Conservation (phyloP, 2,797 vertebrate species). For the Valencia hispanica region DNA sequence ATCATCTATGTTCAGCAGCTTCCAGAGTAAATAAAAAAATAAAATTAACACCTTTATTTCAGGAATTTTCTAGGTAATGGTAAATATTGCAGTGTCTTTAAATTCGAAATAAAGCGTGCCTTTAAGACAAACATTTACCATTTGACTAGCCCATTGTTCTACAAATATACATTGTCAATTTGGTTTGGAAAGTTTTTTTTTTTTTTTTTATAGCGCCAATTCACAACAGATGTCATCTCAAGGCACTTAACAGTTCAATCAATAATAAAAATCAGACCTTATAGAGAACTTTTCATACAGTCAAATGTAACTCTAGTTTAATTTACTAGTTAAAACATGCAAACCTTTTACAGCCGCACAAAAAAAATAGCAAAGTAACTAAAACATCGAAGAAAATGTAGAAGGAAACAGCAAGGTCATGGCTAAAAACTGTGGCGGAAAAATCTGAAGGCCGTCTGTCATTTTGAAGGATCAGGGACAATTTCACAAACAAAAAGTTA, state of each 20-base stretch:
- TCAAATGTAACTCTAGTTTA: background rate
- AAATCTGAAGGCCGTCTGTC: too few species aligned
- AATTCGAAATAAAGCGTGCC: background rate
- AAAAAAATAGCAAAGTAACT: background rate
- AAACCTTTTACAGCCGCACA: background rate
- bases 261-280: background rate
- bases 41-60: background rate
- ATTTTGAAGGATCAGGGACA: too few species aligned
- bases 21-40: background rate
- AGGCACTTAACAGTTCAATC: background rate
- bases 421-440: too few species aligned
- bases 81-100: background rate
- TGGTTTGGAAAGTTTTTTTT: too few species aligned
- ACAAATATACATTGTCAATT: too few species aligned
- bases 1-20: constrained; percentile 73
- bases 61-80: background rate
- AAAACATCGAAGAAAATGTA: background rate
- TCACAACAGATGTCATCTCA: too few species aligned
- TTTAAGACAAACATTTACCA: background rate
- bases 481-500: too few species aligned
- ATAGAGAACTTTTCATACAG: background rate
- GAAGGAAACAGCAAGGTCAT: too few species aligned
- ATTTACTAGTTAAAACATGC: background rate
- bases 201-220: too few species aligned
- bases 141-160: too few species aligned